Conservation (phyloP, 2,888 invertebrate genomes). For the Tenthredo amoena region DNA sequence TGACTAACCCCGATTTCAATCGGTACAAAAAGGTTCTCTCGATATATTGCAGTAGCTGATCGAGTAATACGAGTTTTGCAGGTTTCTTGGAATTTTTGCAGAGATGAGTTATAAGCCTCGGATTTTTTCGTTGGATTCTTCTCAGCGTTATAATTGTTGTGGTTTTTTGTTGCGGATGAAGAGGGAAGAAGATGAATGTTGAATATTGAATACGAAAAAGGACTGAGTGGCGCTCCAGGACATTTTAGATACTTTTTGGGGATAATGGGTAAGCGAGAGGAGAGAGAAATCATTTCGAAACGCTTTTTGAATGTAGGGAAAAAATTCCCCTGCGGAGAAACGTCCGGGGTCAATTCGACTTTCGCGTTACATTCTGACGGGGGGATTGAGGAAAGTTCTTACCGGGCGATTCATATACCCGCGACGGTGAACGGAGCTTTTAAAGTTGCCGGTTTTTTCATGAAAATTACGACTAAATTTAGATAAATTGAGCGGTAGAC, state of each 20-base stretch:
- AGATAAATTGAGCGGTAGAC: constrained; percentile 45
- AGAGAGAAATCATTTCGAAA: constrained; percentile 11
- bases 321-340: neutral
- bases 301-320: constrained; percentile 24
- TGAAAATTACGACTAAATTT: constrained; percentile 49
- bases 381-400: constrained; percentile 8
- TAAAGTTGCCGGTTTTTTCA: constrained; percentile 49
- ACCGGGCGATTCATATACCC: constrained; percentile 34
- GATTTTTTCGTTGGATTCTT: neutral
- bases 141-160: neutral
- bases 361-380: constrained; percentile 34
- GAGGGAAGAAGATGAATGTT: neutral
- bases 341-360: constrained; percentile 34
- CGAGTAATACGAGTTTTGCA: neutral
- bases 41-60: neutral
- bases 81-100: neutral
- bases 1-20: constrained; percentile 18
- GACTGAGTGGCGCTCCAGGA: constrained; percentile 38
- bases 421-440: constrained; percentile 54
- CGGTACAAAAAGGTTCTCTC: neutral
- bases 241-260: constrained; percentile 32
- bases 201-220: neutral
- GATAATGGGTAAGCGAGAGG: neutral
- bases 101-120: neutral
- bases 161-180: neutral